Evolutionary conservation across 2,797 vertebrate species (phyloP).

Genomic region (Euthynnus affinis): DNA sequence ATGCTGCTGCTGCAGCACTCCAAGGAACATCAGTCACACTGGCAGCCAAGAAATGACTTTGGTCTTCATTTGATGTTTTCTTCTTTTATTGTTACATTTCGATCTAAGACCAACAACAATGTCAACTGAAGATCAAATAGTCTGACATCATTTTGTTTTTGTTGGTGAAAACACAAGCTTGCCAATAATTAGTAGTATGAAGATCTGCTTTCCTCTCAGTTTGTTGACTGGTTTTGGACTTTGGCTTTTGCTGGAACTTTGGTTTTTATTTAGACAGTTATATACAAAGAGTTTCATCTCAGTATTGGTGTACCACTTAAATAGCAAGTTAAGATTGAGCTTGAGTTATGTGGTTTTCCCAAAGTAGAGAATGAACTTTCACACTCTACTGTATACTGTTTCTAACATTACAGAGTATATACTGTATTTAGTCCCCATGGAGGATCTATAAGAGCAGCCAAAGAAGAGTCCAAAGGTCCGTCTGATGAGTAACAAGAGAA

Average conservation of each 20-base stretch:
- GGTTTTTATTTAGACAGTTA: neutral
- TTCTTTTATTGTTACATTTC: constrained; percentile 28
- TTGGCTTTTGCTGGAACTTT: neutral
- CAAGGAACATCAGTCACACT: constrained; percentile 54
- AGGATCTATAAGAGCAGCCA: constrained; percentile 12
- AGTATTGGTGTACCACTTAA: neutral
- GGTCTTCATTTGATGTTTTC: constrained; percentile 32
- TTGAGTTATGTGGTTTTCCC: neutral
- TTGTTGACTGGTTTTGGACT: neutral
- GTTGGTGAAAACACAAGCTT: neutral
- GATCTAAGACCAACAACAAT: neutral
- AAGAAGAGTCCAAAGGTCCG: constrained; percentile 16
- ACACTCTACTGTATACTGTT: neutral
- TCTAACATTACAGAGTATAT: neutral
- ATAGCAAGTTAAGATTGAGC: no score
- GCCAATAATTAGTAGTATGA: neutral
- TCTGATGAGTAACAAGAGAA: constrained; percentile 30
- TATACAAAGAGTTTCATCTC: neutral
- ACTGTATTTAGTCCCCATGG: neutral
- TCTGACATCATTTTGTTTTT: neutral
- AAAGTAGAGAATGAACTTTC: neutral
- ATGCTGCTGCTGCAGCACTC: constrained; percentile 35
- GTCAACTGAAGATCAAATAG: constrained; percentile 1
- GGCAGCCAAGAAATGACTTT: constrained; percentile 48
- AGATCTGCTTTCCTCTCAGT: neutral